Evolutionary conservation across 2,113 vertebrate species (phyloP).

Genomic region (Bubo scandiacus): DNA sequence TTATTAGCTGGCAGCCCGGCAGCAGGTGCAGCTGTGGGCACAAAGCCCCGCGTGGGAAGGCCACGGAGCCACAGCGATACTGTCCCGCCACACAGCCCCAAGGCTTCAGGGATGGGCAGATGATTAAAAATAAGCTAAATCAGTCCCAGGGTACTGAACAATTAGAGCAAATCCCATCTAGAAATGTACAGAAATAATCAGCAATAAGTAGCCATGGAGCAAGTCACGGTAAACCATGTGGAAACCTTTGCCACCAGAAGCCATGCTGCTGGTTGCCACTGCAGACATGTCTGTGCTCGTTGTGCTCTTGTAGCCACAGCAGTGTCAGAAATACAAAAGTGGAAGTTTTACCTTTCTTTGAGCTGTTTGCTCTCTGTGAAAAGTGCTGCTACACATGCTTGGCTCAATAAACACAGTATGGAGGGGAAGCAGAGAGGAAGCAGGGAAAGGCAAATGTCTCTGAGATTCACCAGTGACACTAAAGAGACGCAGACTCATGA

Average conservation of each 20-base stretch:
- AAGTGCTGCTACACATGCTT: neutral
- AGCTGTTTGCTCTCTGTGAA: neutral
- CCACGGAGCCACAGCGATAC: fast-evolving
- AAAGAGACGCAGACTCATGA: neutral
- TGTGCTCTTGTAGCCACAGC: neutral
- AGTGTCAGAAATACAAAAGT: neutral
- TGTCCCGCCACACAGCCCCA: fast-evolving
- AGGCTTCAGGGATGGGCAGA: neutral
- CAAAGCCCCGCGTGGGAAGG: fast-evolving
- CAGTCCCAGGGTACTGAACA: neutral
- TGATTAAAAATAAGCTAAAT: neutral
- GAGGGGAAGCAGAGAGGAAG: neutral
- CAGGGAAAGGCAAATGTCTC: neutral
- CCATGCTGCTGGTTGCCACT: neutral
- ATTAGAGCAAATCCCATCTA: neutral
- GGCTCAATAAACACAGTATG: neutral
- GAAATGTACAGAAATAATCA: neutral
- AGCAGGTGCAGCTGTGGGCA: neutral
- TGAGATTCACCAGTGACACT: neutral
- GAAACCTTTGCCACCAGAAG: neutral
- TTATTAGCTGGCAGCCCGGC: fast-evolving
- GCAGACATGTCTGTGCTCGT: neutral
- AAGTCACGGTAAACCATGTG: neutral
- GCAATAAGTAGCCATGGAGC: fast-evolving
- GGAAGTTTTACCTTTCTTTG: neutral